Percentiles rank a stretch among this genome's conserved stretches.
These are phyloP conservation scores for Cercopithecus petaurista DNA, from an alignment of 2,797 vertebrate species.

Conservation along the genomic window DNA sequence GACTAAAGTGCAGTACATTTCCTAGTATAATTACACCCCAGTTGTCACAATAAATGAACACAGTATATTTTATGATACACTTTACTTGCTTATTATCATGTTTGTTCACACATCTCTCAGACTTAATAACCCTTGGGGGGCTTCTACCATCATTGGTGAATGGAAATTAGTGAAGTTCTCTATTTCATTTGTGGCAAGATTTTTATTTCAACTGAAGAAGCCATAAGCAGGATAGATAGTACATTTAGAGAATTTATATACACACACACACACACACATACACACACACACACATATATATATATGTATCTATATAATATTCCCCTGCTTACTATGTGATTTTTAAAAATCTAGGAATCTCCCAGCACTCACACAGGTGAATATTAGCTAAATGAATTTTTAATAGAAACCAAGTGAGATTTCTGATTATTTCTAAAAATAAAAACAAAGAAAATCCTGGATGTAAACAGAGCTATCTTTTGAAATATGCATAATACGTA, in stretches of 20 bases:
- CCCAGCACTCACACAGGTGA: not conserved
- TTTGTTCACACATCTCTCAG: slow-evolving; percentile 76
- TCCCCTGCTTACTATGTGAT: not conserved
- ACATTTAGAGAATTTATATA: not conserved
- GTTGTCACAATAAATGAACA: slow-evolving; percentile 79
- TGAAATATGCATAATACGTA: not conserved
- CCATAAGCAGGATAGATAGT: not conserved
- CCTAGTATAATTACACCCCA: slow-evolving; percentile 71
- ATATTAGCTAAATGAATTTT: slow-evolving; percentile 45
- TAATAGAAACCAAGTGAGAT: not conserved
- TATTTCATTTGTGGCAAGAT: slow-evolving; percentile 48
- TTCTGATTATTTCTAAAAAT: not conserved
- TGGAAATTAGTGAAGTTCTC: slow-evolving; percentile 69
- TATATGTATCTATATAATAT: not conserved
- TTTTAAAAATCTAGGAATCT: slow-evolving; percentile 22
- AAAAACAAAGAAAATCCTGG: slow-evolving; percentile 8
- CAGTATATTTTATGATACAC: slow-evolving; percentile 70
- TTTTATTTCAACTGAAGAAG: slow-evolving; percentile 63
- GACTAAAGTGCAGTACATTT: slow-evolving; percentile 73
- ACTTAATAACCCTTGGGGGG: slow-evolving; percentile 68
- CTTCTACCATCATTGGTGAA: slow-evolving; percentile 55
- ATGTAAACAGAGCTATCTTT: not conserved
- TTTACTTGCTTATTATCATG: slow-evolving; percentile 76
- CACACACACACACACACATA: rapidly evolving
- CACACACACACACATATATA: rapidly evolving